A percentile compares a stretch with the other conserved stretches of the same genome.
phyloP scores from a whole-genome alignment of 2,888 invertebrate genomes.

The Zygothrica quintamaculata region DNA sequence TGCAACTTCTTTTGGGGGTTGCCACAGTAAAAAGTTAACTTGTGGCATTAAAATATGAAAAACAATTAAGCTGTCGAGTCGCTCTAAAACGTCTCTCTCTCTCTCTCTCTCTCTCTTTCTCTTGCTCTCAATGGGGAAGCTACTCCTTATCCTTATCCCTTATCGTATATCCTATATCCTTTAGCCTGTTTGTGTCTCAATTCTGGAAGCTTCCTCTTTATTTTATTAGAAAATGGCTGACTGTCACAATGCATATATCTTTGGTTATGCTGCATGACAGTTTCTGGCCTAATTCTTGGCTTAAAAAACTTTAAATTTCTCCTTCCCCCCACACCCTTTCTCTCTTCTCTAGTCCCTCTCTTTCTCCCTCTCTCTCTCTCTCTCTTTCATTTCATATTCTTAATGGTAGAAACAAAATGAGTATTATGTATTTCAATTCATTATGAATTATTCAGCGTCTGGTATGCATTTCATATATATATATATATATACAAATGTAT shows the following conservation, averaged over 20 bases:
- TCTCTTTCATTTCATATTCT: slow-evolving; percentile 35
- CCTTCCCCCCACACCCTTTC: neutral
- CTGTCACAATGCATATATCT: slow-evolving; percentile 8
- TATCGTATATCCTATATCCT: neutral
- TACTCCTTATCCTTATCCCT: slow-evolving; percentile 8
- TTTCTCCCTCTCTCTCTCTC: neutral
- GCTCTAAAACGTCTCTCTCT: slow-evolving; percentile 20
- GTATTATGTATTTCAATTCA: slow-evolving; percentile 80
- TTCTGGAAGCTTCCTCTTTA: neutral
- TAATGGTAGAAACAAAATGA: slow-evolving; percentile 73
- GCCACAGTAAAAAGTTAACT: slow-evolving; percentile 40
- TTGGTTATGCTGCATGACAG: neutral
- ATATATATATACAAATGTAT: no score
- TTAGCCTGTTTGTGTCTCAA: neutral
- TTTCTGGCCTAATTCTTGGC: neutral
- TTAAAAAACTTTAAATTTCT: neutral
- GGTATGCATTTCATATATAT: slow-evolving; percentile 75
- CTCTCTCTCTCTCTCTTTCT: slow-evolving; percentile 12
- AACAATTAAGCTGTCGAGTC: slow-evolving; percentile 71
- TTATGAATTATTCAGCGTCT: slow-evolving; percentile 78
- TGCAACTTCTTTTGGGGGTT: slow-evolving; percentile 41
- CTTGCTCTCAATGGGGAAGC: slow-evolving; percentile 27
- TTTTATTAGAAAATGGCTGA: slow-evolving; percentile 31
- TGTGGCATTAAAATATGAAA: slow-evolving; percentile 79
- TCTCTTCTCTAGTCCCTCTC: slow-evolving; percentile 1